Evolutionary conservation across 2,113 vertebrate species (phyloP).

Genomic region (Dendropsophus ebraccatus): DNA sequence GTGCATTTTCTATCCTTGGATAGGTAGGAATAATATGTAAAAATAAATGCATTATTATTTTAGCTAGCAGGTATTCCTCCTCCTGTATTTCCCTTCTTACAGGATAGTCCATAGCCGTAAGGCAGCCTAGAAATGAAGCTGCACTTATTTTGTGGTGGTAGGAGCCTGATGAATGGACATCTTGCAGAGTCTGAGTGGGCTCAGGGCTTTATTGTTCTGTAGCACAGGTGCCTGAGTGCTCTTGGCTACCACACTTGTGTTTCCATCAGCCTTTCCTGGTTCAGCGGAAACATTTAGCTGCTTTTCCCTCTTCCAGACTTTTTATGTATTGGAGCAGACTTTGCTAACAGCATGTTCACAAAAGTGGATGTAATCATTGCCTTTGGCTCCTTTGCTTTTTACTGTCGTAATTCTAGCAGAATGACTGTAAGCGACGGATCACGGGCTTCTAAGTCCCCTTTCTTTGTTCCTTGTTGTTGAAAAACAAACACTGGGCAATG

Average conservation of each 20-base stretch:
- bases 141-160: background rate
- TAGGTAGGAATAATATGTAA: too few relatives aligned
- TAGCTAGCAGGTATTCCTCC: background rate
- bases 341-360: conserved; percentile 52
- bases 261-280: conserved; percentile 33
- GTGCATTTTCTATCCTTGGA: too few relatives aligned
- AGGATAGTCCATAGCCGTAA: background rate
- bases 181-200: background rate
- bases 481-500: conserved; percentile 16
- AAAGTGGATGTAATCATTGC: conserved; percentile 58
- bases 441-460: conserved; percentile 22
- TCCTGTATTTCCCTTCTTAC: background rate
- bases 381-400: conserved; percentile 56
- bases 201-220: background rate
- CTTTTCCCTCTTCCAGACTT: conserved; percentile 4
- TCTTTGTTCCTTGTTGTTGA: conserved; percentile 12
- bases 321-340: conserved; percentile 51
- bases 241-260: conserved; percentile 35
- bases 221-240: conserved; percentile 7
- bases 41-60: background rate
- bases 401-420: conserved; percentile 47
- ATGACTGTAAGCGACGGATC: conserved; percentile 46
- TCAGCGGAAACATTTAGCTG: conserved; percentile 31
- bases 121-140: background rate
- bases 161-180: background rate